phyloP scores from a whole-genome alignment of 2,113 vertebrate genomes.

The Clinocottus analis region DNA sequence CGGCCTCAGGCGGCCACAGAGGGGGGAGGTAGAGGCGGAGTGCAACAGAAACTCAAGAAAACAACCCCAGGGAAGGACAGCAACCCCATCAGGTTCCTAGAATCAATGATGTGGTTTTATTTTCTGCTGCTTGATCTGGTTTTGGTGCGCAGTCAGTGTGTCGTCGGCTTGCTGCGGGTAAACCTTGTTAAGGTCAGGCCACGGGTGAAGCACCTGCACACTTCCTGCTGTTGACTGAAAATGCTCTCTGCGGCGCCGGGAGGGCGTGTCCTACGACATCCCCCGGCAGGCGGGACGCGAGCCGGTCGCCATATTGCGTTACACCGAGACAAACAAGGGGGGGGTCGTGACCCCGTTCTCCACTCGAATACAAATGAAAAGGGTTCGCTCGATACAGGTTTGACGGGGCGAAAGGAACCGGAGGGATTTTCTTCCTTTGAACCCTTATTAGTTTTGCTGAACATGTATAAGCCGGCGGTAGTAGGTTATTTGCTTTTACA shows the following conservation, averaged over 20 bases:
- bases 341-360: constrained; percentile 44
- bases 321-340: constrained; percentile 63
- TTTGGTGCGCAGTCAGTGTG: constrained; percentile 41
- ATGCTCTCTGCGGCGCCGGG: constrained; percentile 57
- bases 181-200: constrained; percentile 78
- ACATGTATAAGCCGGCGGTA: background rate
- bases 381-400: constrained; percentile 39
- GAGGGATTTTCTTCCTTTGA: background rate
- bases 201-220: constrained; percentile 56
- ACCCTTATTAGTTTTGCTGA: background rate
- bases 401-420: constrained; percentile 35
- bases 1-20: constrained; percentile 44
- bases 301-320: constrained; percentile 68
- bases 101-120: constrained; percentile 75
- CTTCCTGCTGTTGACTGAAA: constrained; percentile 70
- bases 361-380: constrained; percentile 68
- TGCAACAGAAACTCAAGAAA: constrained; percentile 51
- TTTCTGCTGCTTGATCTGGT: constrained; percentile 42
- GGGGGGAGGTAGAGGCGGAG: constrained; percentile 23
- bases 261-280: constrained; percentile 50
- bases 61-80: constrained; percentile 70
- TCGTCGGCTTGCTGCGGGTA: constrained; percentile 64
- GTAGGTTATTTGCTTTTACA: no score
- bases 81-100: constrained; percentile 68
- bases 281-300: constrained; percentile 47